These are phyloP conservation scores for Arctocebus calabarensis DNA, from an alignment of 2,797 vertebrate species.

Conservation along the genomic window DNA sequence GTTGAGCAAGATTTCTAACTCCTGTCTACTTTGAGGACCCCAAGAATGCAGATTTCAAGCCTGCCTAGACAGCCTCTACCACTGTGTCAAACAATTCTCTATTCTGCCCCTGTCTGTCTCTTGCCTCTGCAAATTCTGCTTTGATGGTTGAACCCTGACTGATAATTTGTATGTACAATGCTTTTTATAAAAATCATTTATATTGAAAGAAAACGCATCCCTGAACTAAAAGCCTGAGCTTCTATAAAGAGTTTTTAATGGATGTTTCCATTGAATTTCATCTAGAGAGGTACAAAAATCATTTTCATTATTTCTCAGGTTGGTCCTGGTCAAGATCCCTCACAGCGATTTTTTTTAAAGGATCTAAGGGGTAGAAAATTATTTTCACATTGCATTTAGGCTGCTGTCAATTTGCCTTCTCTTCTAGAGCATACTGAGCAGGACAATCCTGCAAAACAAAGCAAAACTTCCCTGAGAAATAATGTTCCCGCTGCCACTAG, in stretches of 20 bases:
- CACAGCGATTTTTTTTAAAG: not conserved
- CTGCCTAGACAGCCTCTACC: not conserved
- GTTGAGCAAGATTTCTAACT: accelerated
- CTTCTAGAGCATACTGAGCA: not conserved
- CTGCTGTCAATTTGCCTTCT: not conserved
- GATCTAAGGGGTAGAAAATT: not conserved
- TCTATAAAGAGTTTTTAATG: not conserved
- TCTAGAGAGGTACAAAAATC: not conserved
- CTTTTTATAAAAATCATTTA: not conserved
- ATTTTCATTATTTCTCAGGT: not conserved
- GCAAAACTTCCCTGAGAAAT: not conserved
- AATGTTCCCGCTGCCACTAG: not conserved
- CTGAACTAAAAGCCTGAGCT: not conserved
- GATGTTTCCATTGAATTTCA: not conserved
- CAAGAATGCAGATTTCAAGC: accelerated
- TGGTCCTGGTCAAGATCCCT: not conserved
- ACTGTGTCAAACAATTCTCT: not conserved
- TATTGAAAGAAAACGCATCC: not conserved
- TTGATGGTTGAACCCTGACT: not conserved
- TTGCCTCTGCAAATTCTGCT: not conserved
- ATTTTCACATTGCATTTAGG: not conserved
- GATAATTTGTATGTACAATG: not conserved
- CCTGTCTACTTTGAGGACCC: not conserved
- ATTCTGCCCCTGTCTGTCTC: not conserved
- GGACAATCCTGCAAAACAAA: not conserved